Conservation (phyloP, 2,113 vertebrate species). For the Plotosus lineatus region DNA sequence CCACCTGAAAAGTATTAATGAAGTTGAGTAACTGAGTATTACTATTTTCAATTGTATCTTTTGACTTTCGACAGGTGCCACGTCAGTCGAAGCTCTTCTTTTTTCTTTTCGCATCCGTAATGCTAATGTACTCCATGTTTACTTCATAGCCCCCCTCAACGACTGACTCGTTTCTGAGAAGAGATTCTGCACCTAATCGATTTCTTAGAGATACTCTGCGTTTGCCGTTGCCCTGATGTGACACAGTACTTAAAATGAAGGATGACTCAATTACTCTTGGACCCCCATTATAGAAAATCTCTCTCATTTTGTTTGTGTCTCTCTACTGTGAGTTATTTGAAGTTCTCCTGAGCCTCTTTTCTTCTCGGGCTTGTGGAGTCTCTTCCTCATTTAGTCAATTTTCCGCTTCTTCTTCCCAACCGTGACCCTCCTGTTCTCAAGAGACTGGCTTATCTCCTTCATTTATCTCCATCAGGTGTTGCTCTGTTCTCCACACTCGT, state of each 20-base stretch:
- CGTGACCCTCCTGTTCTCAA: background rate
- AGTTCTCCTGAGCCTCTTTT: too few relatives aligned
- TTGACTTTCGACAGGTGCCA: background rate
- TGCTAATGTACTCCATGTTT: conserved; percentile 1
- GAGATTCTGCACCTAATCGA: conserved; percentile 13
- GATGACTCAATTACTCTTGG: conserved; percentile 45
- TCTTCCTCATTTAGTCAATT: conserved; percentile 33
- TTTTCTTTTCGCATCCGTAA: conserved; percentile 17
- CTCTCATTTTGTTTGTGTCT: background rate
- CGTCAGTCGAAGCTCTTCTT: conserved; percentile 14
- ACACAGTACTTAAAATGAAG: conserved; percentile 39
- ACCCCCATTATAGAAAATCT: background rate
- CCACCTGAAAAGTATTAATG: too few relatives aligned
- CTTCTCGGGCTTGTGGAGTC: background rate
- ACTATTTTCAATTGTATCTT: too few relatives aligned
- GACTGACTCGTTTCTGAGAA: background rate
- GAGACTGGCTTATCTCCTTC: conserved; percentile 11
- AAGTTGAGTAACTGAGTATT: too few relatives aligned
- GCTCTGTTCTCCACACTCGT: background rate
- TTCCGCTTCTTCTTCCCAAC: background rate
- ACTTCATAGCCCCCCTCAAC: conserved; percentile 6
- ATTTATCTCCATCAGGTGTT: conserved; percentile 24
- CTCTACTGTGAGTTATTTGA: background rate
- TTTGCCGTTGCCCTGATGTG: conserved; percentile 18
- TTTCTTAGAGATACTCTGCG: conserved; percentile 18